phyloP scores from a whole-genome alignment of 2,797 vertebrate genomes.

The Malacoraja senta region DNA sequence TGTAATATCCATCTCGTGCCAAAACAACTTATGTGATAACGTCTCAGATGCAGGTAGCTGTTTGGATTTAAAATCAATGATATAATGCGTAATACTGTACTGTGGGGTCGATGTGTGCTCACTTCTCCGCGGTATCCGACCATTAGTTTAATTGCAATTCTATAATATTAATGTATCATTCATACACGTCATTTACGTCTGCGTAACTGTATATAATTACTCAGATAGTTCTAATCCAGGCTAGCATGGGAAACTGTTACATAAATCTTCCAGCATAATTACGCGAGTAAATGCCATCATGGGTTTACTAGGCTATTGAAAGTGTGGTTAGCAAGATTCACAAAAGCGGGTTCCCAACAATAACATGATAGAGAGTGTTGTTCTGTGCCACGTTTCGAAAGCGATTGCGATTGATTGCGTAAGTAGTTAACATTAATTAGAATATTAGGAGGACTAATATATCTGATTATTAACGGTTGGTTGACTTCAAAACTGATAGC shows the following conservation, averaged over 20 bases:
- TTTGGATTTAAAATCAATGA: neutral
- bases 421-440: too few relatives aligned
- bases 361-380: neutral
- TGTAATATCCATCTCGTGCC: neutral
- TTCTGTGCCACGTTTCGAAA: neutral
- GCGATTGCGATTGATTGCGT: neutral
- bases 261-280: neutral
- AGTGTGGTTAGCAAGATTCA: neutral
- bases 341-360: neutral
- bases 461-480: neutral
- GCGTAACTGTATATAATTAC: neutral
- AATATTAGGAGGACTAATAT: neutral
- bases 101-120: too few relatives aligned
- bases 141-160: neutral
- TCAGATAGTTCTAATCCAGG: neutral
- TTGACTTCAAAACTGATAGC: neutral
- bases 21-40: too few relatives aligned
- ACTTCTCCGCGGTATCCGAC: constrained; percentile 1
- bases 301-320: neutral
- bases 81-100: too few relatives aligned
- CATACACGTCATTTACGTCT: too few relatives aligned
- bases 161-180: neutral
- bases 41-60: neutral
- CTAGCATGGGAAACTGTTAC: neutral
- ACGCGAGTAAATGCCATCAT: neutral